phyloP scores from a whole-genome alignment of 2,888 invertebrate species.

The Branchipolynoe longqiensis region DNA sequence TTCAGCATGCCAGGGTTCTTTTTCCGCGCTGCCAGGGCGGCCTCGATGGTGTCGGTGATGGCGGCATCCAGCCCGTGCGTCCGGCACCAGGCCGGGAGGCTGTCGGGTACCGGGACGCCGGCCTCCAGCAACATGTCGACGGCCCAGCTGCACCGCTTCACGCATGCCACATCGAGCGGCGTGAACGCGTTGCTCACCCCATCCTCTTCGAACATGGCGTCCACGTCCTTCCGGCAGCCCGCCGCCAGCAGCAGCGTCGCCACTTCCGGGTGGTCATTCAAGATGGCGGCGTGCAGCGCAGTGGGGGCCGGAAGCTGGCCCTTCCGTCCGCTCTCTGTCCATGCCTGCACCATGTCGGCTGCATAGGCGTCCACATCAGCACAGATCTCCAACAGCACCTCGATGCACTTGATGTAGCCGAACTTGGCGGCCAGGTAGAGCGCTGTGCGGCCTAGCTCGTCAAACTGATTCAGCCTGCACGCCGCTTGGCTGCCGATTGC shows the following conservation, averaged over 20 bases:
- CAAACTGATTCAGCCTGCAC: slow-evolving; percentile 35
- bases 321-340: background rate
- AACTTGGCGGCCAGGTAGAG: slow-evolving; percentile 28
- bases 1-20: slow-evolving; percentile 40
- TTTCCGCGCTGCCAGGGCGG: background rate
- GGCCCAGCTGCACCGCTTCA: slow-evolving; percentile 2
- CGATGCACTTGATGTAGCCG: slow-evolving; percentile 22
- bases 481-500: slow-evolving; percentile 2
- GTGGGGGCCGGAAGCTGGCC: background rate
- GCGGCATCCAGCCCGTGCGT: background rate
- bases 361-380: slow-evolving; percentile 50
- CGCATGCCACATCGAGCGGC: slow-evolving; percentile 25
- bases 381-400: slow-evolving; percentile 43
- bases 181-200: slow-evolving; percentile 27
- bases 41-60: background rate
- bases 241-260: slow-evolving; percentile 74
- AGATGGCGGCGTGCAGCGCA: slow-evolving; percentile 25
- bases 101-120: background rate
- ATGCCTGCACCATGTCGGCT: slow-evolving; percentile 4
- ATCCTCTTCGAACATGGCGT: slow-evolving; percentile 25
- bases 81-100: background rate
- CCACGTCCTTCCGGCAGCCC: slow-evolving; percentile 70
- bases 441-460: slow-evolving; percentile 34
- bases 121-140: slow-evolving; percentile 25
- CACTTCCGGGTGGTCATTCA: slow-evolving; percentile 76